Evolutionary conservation across 2,113 vertebrate species (phyloP), one percentile per base, ranked within the genome.

Genomic region (Piliocolobus tephrosceles): DNA sequence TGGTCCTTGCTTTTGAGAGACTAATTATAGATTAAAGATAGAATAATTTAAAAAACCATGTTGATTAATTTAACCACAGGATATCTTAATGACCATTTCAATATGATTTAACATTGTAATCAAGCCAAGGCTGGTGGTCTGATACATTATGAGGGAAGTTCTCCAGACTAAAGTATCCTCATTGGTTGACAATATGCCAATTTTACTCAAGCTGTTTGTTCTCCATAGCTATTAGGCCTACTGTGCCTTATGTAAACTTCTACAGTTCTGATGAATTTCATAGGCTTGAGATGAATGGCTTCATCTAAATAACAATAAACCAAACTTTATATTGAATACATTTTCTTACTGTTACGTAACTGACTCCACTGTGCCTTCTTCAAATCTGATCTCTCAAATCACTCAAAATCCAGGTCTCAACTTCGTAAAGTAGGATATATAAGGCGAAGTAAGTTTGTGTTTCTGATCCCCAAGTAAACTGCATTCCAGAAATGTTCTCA

Each of bases 311-410:
- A 75, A 79, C 50, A 40, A 40, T 45, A 91, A 66, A 91, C 0
- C 9, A 78, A 47, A 32, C 23, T 10, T 76, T 85, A 9, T 78
- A 35, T 61, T 94, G 3, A 75, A 0, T 90, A 85, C 79, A 61
- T 50, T 45, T 79, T 79, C 32, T 84, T 47, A 76, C 47, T 86
- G 8, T 50, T 81, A 73, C 27, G 79, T 92, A 97, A 80, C 38
- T 96, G 16, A 94, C 43, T 95, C 4, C 68, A 57, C 12, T 47
- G 12, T 73, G 12, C 17, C 4, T 87, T 70, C 45, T 95, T 94
- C 32, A 88, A 89, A 83, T 79, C 55, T 91, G 11, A 83, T 91
- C 96, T 96, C n/a, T 52, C 72, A 92, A 92, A 90, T 91, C 14
- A 92, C 32, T 94, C 4, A 95, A 97, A 95, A 91, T 81, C 5